A percentile compares a stretch with the other conserved stretches of the same genome.
Conservation (phyloP, 2,113 vertebrate species). For the Pagrus major region DNA sequence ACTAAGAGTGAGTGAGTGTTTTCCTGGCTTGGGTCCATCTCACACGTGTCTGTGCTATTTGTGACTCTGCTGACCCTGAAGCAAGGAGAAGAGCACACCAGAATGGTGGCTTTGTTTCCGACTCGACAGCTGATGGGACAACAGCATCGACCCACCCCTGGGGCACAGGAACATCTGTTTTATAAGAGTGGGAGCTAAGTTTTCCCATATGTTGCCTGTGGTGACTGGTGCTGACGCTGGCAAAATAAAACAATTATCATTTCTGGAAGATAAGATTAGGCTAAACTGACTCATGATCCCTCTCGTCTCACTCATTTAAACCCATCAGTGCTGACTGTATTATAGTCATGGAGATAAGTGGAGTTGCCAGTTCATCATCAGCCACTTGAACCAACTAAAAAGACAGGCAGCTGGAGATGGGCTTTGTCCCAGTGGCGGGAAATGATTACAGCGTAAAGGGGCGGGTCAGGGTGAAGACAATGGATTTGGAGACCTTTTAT, state of each 20-base stretch:
- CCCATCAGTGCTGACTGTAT: neutral
- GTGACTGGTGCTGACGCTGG: neutral
- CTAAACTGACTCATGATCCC: neutral
- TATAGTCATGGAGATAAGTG: neutral
- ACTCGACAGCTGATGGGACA: slow-evolving; percentile 50
- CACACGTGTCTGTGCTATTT: slow-evolving; percentile 56
- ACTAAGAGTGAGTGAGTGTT: slow-evolving; percentile 15
- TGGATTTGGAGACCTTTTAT: slow-evolving; percentile 16
- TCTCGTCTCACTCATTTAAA: neutral
- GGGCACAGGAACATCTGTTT: slow-evolving; percentile 24
- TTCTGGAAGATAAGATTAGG: neutral
- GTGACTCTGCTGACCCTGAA: slow-evolving; percentile 28
- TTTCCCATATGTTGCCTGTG: slow-evolving; percentile 18
- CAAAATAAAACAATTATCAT: neutral
- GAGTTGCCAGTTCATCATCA: slow-evolving; percentile 13
- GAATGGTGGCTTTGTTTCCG: slow-evolving; percentile 64
- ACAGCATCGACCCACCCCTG: neutral
- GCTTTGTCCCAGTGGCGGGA: slow-evolving; percentile 59
- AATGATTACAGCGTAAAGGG: slow-evolving; percentile 14
- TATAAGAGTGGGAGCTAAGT: neutral
- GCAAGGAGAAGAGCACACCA: slow-evolving; percentile 22
- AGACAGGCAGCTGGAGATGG: slow-evolving; percentile 27
- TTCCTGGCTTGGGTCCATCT: slow-evolving; percentile 8
- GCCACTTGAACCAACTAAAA: slow-evolving; percentile 22
- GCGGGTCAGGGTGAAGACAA: slow-evolving; percentile 22